Conservation (phyloP, 2,113 vertebrate species). For the Mystacornis crossleyi region DNA sequence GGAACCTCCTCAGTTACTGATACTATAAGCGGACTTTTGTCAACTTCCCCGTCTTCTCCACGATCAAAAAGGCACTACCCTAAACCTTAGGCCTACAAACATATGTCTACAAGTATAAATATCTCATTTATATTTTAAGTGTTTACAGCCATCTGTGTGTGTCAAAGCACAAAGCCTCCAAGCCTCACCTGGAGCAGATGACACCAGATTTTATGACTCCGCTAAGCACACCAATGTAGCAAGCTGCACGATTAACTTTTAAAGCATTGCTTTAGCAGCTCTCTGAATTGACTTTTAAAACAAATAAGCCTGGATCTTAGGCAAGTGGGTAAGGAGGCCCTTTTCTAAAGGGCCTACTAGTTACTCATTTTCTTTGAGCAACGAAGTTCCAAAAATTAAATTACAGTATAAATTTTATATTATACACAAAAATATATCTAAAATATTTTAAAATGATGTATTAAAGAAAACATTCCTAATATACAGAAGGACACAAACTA, state of each 20-base stretch:
- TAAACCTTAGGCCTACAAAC: not conserved
- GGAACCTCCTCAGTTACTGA: not conserved
- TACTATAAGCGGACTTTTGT: not conserved
- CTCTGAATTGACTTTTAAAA: not conserved
- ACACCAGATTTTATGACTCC: not conserved
- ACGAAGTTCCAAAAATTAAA: not conserved
- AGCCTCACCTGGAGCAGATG: not conserved
- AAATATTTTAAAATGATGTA: not conserved
- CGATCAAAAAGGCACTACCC: not conserved
- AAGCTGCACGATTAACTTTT: not conserved
- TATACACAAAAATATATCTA: not conserved
- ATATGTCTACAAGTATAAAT: fast-evolving
- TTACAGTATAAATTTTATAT: not conserved
- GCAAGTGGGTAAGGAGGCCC: not conserved
- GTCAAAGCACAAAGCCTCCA: not conserved
- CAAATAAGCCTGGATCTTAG: not conserved
- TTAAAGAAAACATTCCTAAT: not conserved
- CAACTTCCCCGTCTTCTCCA: not conserved
- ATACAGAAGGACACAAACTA: not conserved
- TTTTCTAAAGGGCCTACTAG: not conserved
- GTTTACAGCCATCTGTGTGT: not conserved
- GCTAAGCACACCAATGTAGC: not conserved
- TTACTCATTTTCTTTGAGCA: not conserved
- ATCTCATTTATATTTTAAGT: not conserved
- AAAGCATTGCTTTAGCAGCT: not conserved